Evolutionary conservation across 2,113 vertebrate genomes (phyloP).

Genomic region (Scolopax mira): DNA sequence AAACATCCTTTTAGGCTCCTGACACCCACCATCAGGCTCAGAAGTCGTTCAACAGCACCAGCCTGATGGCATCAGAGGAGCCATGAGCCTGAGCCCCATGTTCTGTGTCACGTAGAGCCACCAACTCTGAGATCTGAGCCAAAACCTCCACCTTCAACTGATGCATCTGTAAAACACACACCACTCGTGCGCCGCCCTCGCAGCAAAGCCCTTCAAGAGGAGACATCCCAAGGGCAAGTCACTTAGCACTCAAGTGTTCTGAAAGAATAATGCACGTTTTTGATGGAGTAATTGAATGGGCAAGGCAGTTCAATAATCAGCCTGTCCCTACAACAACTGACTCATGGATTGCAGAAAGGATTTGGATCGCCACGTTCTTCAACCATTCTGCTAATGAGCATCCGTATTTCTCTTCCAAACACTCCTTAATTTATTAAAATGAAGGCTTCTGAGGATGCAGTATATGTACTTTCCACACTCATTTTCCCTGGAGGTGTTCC

Average conservation of each 20-base stretch:
- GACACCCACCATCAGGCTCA: not conserved
- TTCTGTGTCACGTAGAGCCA: not conserved
- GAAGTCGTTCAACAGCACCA: not conserved
- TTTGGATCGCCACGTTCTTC: not conserved
- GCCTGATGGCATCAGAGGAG: not conserved
- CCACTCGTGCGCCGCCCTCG: rapidly evolving
- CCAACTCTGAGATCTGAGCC: rapidly evolving
- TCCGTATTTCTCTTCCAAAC: rapidly evolving
- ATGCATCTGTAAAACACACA: not conserved
- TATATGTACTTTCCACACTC: not conserved
- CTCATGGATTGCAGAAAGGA: not conserved
- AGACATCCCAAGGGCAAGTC: not conserved
- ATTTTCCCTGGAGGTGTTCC: too few relatives aligned
- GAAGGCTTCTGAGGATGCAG: not conserved
- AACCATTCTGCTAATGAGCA: not conserved
- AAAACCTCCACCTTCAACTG: rapidly evolving
- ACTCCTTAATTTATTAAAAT: not conserved
- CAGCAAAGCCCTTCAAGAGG: not conserved
- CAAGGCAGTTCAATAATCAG: not conserved
- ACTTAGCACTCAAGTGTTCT: rapidly evolving
- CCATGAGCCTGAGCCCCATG: not conserved
- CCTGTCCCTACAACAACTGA: not conserved
- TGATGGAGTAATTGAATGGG: rapidly evolving
- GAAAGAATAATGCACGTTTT: rapidly evolving
- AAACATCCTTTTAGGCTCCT: rapidly evolving